These are phyloP conservation scores for Carposina sasakii DNA, from an alignment of 1,140 invertebrate genomes.

Conservation along the genomic window DNA sequence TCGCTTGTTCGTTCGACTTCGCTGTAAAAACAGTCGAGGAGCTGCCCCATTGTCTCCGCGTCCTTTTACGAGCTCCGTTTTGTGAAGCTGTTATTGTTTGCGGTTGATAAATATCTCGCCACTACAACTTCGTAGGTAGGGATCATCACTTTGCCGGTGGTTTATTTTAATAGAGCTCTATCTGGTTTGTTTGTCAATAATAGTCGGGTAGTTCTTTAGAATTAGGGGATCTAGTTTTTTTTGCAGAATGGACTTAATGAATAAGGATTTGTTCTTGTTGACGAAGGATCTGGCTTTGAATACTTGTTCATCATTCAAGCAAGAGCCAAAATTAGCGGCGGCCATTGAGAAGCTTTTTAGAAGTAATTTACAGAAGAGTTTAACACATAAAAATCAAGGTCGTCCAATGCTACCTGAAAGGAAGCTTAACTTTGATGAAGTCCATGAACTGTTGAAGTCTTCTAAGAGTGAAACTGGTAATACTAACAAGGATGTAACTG, in stretches of 20 bases:
- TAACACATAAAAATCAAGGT: constrained; percentile 5
- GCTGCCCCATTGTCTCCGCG: constrained; percentile 63
- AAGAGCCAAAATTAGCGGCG: constrained; percentile 42
- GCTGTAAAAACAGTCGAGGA: constrained; percentile 63
- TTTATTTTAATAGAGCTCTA: constrained; percentile 55
- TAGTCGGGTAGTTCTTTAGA: constrained; percentile 37
- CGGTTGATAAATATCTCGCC: constrained; percentile 70
- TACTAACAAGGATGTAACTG: constrained; percentile 9
- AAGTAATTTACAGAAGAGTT: constrained; percentile 8
- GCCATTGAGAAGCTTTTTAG: constrained; percentile 50
- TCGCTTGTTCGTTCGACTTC: constrained; percentile 57
- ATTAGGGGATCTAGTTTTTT: constrained; percentile 27
- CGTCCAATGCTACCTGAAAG: constrained; percentile 38
- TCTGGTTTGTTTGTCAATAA: constrained; percentile 58
- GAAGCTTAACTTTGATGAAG: constrained; percentile 49
- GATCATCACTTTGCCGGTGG: constrained; percentile 62
- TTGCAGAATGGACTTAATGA: constrained; percentile 55
- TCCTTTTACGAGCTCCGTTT: constrained; percentile 67
- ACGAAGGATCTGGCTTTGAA: constrained; percentile 34
- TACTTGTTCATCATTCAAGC: constrained; percentile 33
- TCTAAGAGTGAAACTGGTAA: constrained; percentile 1
- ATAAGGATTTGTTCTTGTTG: constrained; percentile 40
- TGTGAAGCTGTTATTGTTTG: constrained; percentile 71
- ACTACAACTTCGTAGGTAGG: constrained; percentile 65
- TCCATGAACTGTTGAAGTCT: constrained; percentile 40